Percentiles rank a stretch among this genome's conserved stretches.
Evolutionary conservation across 2,113 vertebrate genomes (phyloP).

Genomic region (Okapia johnstoni): DNA sequence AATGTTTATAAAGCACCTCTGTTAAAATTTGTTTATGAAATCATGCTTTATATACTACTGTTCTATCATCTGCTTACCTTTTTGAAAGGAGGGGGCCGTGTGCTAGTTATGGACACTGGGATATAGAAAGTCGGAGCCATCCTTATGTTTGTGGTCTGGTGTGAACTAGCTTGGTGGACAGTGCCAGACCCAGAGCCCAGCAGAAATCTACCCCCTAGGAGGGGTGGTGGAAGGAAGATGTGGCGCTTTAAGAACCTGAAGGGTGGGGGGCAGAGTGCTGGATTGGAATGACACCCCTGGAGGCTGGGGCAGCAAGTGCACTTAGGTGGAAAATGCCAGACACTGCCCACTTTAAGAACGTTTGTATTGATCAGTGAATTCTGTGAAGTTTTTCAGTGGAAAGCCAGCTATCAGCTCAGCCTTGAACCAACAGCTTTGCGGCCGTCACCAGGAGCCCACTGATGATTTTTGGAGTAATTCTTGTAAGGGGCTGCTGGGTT

Average conservation of each 20-base stretch:
- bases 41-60: background rate
- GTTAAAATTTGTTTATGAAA: background rate
- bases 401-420: background rate
- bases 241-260: background rate
- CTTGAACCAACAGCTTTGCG: background rate
- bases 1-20: background rate
- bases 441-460: background rate
- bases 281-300: background rate
- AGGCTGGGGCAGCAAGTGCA: background rate
- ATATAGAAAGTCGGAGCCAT: background rate
- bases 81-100: background rate
- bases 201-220: background rate
- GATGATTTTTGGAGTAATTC: background rate
- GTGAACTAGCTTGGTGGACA: background rate
- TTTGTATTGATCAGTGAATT: accelerated
- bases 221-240: background rate
- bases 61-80: background rate
- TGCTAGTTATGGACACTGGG: accelerated
- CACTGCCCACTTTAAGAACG: background rate
- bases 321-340: background rate
- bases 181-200: background rate
- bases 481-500: background rate
- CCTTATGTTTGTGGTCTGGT: background rate
- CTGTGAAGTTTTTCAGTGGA: background rate
- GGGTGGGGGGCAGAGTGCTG: too few relatives aligned